Evolutionary conservation across 2,797 vertebrate species (phyloP).

Genomic region (Hyperoplus immaculatus): DNA sequence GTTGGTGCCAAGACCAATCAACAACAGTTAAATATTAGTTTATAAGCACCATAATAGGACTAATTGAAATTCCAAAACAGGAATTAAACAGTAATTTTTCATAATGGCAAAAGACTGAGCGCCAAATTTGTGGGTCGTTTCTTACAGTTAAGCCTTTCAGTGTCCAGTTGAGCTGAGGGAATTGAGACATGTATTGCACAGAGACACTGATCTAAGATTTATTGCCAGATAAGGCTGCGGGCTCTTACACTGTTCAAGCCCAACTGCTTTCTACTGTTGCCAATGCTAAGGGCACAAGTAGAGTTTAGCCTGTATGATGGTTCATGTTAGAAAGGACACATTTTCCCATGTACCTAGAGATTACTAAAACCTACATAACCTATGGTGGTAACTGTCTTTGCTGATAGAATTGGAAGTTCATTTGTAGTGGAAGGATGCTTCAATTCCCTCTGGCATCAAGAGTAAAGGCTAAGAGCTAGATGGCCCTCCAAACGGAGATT

Average conservation of each 20-base stretch:
- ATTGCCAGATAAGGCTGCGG: conserved; percentile 48
- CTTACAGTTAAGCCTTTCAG: conserved; percentile 34
- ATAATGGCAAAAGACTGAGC: conserved; percentile 31
- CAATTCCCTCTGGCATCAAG: too few relatives aligned
- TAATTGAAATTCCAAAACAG: conserved; percentile 5
- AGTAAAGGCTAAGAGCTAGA: too few relatives aligned
- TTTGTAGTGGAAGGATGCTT: too few relatives aligned
- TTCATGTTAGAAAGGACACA: conserved; percentile 17
- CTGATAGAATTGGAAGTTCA: too few relatives aligned
- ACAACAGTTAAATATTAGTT: conserved; percentile 6
- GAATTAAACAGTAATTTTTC: conserved; percentile 17
- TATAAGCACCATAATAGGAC: neutral
- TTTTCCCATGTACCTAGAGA: conserved; percentile 16
- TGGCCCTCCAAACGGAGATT: too few relatives aligned
- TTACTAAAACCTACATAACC: conserved; percentile 16
- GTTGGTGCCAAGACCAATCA: neutral
- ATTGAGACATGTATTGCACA: conserved; percentile 29
- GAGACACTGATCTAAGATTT: conserved; percentile 33
- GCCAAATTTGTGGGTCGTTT: conserved; percentile 19
- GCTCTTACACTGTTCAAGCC: conserved; percentile 7
- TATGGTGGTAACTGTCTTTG: too few relatives aligned
- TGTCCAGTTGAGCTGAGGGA: conserved; percentile 34
- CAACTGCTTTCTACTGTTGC: conserved; percentile 22
- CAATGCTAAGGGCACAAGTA: conserved; percentile 36
- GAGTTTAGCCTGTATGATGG: conserved; percentile 22